A percentile compares a stretch with the other conserved stretches of the same genome.
phyloP scores from a whole-genome alignment of 2,797 vertebrate species.

The Thaleichthys pacificus region DNA sequence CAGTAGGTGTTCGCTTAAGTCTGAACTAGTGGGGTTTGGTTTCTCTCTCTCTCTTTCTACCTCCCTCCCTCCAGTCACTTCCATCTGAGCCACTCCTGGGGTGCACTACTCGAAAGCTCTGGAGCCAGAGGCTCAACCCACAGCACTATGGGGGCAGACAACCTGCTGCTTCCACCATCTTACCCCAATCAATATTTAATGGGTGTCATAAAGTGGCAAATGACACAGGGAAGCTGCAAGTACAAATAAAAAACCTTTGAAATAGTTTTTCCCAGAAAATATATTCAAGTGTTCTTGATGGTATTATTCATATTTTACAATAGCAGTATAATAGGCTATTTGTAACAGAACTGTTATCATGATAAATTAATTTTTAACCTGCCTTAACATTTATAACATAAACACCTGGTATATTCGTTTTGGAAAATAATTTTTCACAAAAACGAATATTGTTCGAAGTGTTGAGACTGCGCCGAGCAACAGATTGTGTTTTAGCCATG shows the following conservation, averaged over 20 bases:
- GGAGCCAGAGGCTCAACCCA: conserved; percentile 13
- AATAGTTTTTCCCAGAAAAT: background rate
- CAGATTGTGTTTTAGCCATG: too few species aligned
- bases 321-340: background rate
- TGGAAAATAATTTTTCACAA: background rate
- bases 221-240: background rate
- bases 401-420: background rate
- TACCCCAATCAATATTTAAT: conserved; percentile 57
- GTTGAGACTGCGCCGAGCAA: too few species aligned
- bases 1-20: conserved; percentile 35
- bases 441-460: too few species aligned
- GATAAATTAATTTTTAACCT: background rate
- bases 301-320: too few species aligned
- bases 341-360: background rate
- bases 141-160: conserved; percentile 2
- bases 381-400: background rate
- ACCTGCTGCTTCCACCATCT: conserved; percentile 38
- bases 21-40: conserved; percentile 7
- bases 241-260: background rate
- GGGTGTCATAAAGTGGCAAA: conserved; percentile 29
- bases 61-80: background rate
- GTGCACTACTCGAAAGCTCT: background rate
- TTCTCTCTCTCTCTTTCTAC: background rate
- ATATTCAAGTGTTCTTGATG: too few species aligned
- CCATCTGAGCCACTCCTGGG: background rate